phyloP scores from a whole-genome alignment of 2,888 invertebrate genomes.

The Anoplius nigerrimus region DNA sequence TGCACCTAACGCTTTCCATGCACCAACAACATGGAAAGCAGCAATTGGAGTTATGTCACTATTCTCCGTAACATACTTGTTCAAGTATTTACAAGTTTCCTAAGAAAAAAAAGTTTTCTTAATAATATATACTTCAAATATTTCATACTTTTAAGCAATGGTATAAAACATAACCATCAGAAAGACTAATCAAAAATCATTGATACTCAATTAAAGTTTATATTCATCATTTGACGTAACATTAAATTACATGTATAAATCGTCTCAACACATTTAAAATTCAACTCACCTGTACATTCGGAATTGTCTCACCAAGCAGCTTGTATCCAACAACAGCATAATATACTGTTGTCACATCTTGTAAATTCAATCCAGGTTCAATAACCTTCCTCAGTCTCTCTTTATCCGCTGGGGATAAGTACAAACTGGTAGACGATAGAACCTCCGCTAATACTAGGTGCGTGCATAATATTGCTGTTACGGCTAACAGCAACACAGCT shows the following conservation, averaged over 20 bases:
- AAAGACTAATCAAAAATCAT: slow-evolving; percentile 73
- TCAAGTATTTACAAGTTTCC: slow-evolving; percentile 75
- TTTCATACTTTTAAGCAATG: neutral
- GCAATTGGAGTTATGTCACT: slow-evolving; percentile 74
- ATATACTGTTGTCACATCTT: slow-evolving; percentile 82
- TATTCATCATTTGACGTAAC: slow-evolving; percentile 62
- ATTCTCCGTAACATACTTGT: slow-evolving; percentile 69
- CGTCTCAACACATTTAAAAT: slow-evolving; percentile 6
- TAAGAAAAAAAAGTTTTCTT: slow-evolving; percentile 47
- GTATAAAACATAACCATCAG: slow-evolving; percentile 54
- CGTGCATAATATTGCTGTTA: slow-evolving; percentile 8
- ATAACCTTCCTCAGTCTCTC: slow-evolving; percentile 65
- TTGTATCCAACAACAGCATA: slow-evolving; percentile 85
- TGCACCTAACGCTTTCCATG: slow-evolving; percentile 79
- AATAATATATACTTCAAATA: neutral
- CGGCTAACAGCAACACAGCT: slow-evolving; percentile 19
- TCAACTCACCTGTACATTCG: slow-evolving; percentile 76
- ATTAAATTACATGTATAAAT: neutral
- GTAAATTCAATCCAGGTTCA: slow-evolving; percentile 63
- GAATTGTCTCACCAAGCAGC: slow-evolving; percentile 80
- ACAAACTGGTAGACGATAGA: slow-evolving; percentile 68
- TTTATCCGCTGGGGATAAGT: slow-evolving; percentile 66
- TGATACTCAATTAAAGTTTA: slow-evolving; percentile 48
- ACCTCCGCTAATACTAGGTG: slow-evolving; percentile 47
- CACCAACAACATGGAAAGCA: slow-evolving; percentile 81